phyloP scores from a whole-genome alignment of 2,113 vertebrate species.

The Lepisosteus osseus region DNA sequence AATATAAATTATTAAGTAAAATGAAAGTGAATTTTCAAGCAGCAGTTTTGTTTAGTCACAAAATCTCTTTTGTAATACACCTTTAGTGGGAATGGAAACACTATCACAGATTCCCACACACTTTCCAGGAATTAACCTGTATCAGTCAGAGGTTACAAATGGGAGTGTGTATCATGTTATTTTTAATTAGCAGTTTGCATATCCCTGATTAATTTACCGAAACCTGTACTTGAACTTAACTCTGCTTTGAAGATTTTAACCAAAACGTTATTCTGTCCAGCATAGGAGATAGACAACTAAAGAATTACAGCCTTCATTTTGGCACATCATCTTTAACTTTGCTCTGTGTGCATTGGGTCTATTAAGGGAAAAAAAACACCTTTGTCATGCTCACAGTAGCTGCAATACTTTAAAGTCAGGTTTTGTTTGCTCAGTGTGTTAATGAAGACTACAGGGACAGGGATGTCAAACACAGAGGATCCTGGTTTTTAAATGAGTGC shows the following conservation, averaged over 20 bases:
- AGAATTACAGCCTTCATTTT: neutral
- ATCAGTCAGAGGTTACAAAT: too few relatives aligned
- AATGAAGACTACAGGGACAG: constrained; percentile 43
- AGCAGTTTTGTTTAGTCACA: too few relatives aligned
- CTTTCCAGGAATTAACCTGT: too few relatives aligned
- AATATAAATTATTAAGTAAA: too few relatives aligned
- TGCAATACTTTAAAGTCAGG: constrained; percentile 33
- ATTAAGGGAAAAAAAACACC: neutral
- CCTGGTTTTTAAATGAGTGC: constrained; percentile 30
- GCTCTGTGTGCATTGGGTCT: neutral
- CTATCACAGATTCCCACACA: too few relatives aligned
- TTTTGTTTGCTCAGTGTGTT: constrained; percentile 31
- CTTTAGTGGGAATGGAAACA: too few relatives aligned
- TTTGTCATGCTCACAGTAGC: neutral
- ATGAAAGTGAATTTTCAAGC: too few relatives aligned
- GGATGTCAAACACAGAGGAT: constrained; percentile 26
- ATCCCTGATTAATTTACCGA: too few relatives aligned
- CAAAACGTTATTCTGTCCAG: neutral
- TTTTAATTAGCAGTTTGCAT: too few relatives aligned
- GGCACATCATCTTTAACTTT: neutral
- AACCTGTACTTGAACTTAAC: neutral
- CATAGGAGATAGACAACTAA: neutral
- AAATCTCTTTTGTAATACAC: too few relatives aligned
- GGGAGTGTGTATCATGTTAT: too few relatives aligned
- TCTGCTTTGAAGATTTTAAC: neutral